phyloP scores from a whole-genome alignment of 2,888 invertebrate species.

The Mesopsocus fuscifrons region DNA sequence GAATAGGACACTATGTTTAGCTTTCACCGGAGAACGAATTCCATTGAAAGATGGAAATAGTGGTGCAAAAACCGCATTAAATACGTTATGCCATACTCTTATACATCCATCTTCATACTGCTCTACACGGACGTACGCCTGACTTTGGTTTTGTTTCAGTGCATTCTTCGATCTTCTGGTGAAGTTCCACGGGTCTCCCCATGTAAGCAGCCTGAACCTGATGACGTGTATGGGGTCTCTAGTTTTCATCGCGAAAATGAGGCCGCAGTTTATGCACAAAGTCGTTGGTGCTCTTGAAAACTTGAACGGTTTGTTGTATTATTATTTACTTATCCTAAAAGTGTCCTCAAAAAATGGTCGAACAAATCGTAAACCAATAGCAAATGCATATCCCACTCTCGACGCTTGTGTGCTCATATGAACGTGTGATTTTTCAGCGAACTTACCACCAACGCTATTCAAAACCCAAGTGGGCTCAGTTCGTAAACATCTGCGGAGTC shows the following conservation, averaged over 20 bases:
- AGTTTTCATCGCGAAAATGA: slow-evolving; percentile 70
- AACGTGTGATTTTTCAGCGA: slow-evolving; percentile 34
- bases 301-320: slow-evolving; percentile 30
- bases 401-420: background rate
- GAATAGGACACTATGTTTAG: no score
- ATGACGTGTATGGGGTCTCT: slow-evolving; percentile 91
- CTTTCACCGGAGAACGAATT: no score
- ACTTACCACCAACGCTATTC: slow-evolving; percentile 64
- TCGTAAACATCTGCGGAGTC: slow-evolving; percentile 77
- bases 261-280: slow-evolving; percentile 69
- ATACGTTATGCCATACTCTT: no score
- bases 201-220: slow-evolving; percentile 89
- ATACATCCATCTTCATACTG: no score
- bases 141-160: no score
- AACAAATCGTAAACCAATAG: no score
- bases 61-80: no score
- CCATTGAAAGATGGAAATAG: no score
- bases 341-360: no score
- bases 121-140: no score
- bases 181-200: slow-evolving; percentile 85
- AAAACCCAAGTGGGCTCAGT: slow-evolving; percentile 83
- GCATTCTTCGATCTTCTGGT: slow-evolving; percentile 74
- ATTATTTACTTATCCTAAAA: no score
- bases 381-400: no score
- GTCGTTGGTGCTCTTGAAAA: slow-evolving; percentile 44